A percentile compares a stretch with the other conserved stretches of the same genome.
Conservation (phyloP, 2,797 vertebrate species). For the Rachycentron canadum region DNA sequence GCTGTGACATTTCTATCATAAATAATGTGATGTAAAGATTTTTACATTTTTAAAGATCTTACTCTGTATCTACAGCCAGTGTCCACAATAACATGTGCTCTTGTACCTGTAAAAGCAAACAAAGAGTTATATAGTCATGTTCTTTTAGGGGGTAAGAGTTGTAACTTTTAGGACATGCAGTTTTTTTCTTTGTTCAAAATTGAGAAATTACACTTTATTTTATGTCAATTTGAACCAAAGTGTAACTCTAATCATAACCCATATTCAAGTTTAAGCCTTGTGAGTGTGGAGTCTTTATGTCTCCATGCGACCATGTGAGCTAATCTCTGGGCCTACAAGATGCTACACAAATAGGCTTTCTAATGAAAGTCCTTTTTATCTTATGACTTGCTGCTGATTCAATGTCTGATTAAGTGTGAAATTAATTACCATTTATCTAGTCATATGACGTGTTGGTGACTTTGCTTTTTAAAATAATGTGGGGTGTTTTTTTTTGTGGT, state of each 20-base stretch:
- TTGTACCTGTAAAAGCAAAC: constrained; percentile 24
- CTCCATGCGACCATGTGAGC: background rate
- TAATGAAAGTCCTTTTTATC: constrained; percentile 16
- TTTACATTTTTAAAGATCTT: too few species aligned
- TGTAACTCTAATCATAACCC: too few species aligned
- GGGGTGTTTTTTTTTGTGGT: background rate
- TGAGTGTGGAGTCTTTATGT: background rate
- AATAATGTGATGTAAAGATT: constrained; percentile 5
- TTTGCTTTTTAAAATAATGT: background rate
- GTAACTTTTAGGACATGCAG: background rate
- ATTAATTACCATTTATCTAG: constrained; percentile 17
- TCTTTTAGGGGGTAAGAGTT: background rate
- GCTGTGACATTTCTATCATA: background rate
- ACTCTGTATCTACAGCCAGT: constrained; percentile 28
- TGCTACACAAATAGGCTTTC: background rate
- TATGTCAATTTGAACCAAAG: background rate
- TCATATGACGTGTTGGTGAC: constrained; percentile 20
- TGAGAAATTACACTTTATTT: background rate
- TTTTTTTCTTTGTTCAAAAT: background rate
- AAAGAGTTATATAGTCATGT: background rate
- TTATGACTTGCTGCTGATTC: constrained; percentile 41
- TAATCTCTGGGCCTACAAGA: background rate
- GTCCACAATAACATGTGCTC: background rate
- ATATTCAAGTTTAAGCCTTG: background rate
- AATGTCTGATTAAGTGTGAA: constrained; percentile 29